Evolutionary conservation across 2,888 invertebrate genomes (phyloP), one percentile per base, ranked within the genome.

Genomic region (Argyresthia albistria): DNA sequence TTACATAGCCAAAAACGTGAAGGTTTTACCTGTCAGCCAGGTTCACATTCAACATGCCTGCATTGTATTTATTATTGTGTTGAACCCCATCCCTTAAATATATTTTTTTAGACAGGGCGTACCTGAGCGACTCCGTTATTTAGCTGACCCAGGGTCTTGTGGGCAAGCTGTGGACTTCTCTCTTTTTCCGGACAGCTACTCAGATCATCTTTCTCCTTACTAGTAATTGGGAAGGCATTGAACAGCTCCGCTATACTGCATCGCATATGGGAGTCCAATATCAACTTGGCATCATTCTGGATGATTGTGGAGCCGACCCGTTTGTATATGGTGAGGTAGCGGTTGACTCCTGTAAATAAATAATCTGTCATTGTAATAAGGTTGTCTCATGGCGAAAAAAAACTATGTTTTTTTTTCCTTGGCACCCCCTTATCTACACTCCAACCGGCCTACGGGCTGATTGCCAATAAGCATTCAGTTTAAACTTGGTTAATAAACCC

Each of bases 291-390:
- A 70, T 92, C 91, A 58, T 89, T 89, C 65, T 92, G 91, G 35
- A 92, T 90, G 50, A 92, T 91, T 0, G 91, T 90, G 0, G 92
- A 92, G 1, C 90, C 91, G 53, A 90, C 87, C 39, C 92, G 83
- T 71, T 94, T 94, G 65, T 91, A 92, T 37, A 94, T 90, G 11
- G 93, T 93, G 53, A 95, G 61, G 63, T 84, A 92, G 0, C 94
- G 88, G 62, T 90, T 91, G 0, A 89, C 89, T 46, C 92, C 93
- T 89, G 89, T 82, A 59, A 91, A 90, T 39, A 39, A 39, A 39
- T 3, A 39, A 8, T 39, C 3, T 2, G 8, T 11, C n/a, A 8
- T 8, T 6, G 8, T 3, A n/a, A 11, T n/a, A 39, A 11, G n/a
- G 1, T 11, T 8, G 4, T 39, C 39, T 39, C 3, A 14, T 15